Conservation (phyloP, 2,113 vertebrate genomes). For the Scytalopus superciliaris region DNA sequence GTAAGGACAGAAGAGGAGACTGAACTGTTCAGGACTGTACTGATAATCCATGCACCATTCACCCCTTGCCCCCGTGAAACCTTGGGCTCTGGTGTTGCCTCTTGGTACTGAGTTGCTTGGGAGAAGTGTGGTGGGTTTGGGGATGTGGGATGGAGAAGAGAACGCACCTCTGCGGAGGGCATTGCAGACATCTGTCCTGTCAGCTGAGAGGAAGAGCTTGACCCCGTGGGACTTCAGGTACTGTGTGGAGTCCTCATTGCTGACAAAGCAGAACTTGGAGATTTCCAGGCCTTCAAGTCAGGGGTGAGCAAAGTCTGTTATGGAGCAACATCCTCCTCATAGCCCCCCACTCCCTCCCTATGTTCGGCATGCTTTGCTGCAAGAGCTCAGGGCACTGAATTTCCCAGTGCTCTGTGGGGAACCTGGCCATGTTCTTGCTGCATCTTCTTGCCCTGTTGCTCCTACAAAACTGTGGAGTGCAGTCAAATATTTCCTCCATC, state of each 20-base stretch:
- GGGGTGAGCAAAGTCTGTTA: background rate
- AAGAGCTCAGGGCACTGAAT: background rate
- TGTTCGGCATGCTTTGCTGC: background rate
- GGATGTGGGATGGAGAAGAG: background rate
- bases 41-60: background rate
- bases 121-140: background rate
- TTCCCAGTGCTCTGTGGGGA: background rate
- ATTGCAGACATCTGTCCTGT: constrained; percentile 68
- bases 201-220: constrained; percentile 80
- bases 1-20: background rate
- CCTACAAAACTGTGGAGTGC: background rate
- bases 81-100: background rate
- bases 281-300: constrained; percentile 76
- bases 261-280: constrained; percentile 80
- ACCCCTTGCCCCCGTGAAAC: background rate
- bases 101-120: background rate
- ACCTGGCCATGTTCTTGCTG: background rate
- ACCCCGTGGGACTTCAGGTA: constrained; percentile 73
- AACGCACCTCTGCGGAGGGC: constrained; percentile 64
- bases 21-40: background rate
- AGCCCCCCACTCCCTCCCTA: background rate
- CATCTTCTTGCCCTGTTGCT: background rate
- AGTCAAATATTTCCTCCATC: background rate
- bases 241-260: constrained; percentile 68
- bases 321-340: background rate